A percentile compares a stretch with the other conserved stretches of the same genome.
Conservation (phyloP, 64 coral and sea anemone genomes). For the Platygyra sinensis region DNA sequence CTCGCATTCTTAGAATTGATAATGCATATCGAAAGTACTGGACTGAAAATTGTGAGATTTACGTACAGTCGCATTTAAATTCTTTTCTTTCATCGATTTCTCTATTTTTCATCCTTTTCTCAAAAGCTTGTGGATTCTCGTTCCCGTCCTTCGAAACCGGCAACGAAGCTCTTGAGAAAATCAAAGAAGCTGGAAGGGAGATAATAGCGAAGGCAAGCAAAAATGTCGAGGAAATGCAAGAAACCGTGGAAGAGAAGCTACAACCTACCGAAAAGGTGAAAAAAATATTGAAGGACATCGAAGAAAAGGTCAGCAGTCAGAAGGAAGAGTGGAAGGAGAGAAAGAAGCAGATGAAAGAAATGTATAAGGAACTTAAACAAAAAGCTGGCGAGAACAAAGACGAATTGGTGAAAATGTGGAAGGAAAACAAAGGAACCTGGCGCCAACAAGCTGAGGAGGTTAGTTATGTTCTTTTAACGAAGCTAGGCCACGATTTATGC, state of each 20-base stretch:
- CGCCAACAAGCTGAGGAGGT: not conserved
- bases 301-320: not conserved
- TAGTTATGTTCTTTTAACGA: not conserved
- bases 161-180: not conserved
- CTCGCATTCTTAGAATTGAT: not conserved
- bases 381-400: conserved; percentile 2
- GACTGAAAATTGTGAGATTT: not conserved
- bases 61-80: not conserved
- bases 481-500: too few species aligned
- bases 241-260: not conserved
- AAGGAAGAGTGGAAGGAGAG: not conserved
- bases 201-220: not conserved
- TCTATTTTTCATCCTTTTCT: not conserved
- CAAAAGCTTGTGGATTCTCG: not conserved
- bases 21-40: not conserved
- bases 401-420: not conserved
- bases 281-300: not conserved
- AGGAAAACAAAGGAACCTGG: not conserved
- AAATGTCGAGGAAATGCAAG: not conserved
- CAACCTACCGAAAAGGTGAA: not conserved
- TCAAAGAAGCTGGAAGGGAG: not conserved
- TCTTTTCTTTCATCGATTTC: too few species aligned
- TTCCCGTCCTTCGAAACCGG: not conserved
- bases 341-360: not conserved
- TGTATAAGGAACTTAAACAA: not conserved